Conservation (phyloP, 2,888 invertebrate genomes). For the Marronus borbonicus region DNA sequence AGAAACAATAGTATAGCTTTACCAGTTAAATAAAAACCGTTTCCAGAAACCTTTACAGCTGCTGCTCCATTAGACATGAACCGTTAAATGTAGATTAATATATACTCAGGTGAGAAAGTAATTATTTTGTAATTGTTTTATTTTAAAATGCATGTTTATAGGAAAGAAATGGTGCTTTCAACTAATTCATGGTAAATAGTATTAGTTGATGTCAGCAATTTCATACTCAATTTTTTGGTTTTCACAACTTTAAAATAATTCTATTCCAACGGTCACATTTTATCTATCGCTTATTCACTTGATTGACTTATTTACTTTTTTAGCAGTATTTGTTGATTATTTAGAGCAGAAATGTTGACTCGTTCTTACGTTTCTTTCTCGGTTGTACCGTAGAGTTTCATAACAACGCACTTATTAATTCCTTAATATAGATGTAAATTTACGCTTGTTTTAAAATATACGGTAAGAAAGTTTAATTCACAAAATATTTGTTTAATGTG, state of each 20-base stretch:
- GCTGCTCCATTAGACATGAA: too few relatives aligned
- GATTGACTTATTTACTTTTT: slow-evolving; percentile 46
- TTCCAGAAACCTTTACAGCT: too few relatives aligned
- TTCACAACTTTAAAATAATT: slow-evolving; percentile 12
- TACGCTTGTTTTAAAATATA: background rate
- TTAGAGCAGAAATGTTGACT: slow-evolving; percentile 45
- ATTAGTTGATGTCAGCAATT: background rate
- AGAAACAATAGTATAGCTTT: background rate
- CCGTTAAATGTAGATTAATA: too few relatives aligned
- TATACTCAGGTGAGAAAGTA: slow-evolving; percentile 12
- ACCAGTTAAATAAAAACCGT: too few relatives aligned
- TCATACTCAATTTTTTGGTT: slow-evolving; percentile 2
- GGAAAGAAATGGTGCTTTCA: slow-evolving; percentile 12
- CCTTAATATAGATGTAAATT: background rate
- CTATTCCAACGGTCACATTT: slow-evolving; percentile 20
- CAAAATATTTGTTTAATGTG: too few relatives aligned
- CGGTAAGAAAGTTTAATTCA: too few relatives aligned
- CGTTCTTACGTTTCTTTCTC: background rate
- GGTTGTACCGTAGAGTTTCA: background rate
- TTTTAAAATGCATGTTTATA: slow-evolving; percentile 11
- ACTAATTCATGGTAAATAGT: slow-evolving; percentile 12
- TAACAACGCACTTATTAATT: background rate
- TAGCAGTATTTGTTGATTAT: slow-evolving; percentile 38
- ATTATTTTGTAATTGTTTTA: slow-evolving; percentile 5
- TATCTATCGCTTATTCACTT: slow-evolving; percentile 39